phyloP scores from a whole-genome alignment of 2,888 invertebrate species.

The Xestia sexstrigata region DNA sequence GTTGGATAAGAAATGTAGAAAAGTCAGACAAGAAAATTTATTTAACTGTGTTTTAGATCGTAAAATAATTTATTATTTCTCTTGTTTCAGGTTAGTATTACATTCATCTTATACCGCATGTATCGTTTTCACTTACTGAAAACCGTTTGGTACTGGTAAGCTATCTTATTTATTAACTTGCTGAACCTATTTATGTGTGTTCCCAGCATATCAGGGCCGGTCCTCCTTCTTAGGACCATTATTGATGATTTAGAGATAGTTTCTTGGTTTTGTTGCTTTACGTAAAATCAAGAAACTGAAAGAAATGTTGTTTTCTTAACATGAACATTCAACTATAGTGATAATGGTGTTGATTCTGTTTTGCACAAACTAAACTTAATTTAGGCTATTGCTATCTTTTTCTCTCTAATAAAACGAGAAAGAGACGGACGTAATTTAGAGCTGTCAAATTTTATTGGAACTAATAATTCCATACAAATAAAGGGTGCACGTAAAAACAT shows the following conservation, averaged over 20 bases:
- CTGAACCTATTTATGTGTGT: conserved; percentile 23
- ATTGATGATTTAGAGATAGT: conserved; percentile 46
- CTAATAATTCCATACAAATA: no score
- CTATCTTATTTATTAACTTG: conserved; percentile 31
- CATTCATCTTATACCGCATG: background rate
- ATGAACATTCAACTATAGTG: background rate
- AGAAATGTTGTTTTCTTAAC: background rate
- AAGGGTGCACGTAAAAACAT: no score
- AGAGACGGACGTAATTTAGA: no score
- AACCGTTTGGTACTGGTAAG: conserved; percentile 48
- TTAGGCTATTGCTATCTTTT: no score
- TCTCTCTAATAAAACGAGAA: no score
- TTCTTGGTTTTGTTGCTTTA: conserved; percentile 1
- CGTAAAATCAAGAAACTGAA: conserved; percentile 1
- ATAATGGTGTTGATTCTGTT: no score
- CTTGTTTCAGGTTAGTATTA: conserved; percentile 59
- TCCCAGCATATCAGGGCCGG: conserved; percentile 32
- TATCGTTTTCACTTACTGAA: conserved; percentile 13
- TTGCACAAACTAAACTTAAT: no score
- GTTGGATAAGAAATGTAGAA: no score
- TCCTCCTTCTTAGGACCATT: conserved; percentile 26
- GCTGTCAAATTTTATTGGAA: no score
- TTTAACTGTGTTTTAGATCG: no score
- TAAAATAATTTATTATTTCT: conserved; percentile 6
- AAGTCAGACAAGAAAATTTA: no score